phyloP scores from a whole-genome alignment of 2,113 vertebrate genomes.

The Dunckerocampus dactyliophorus region DNA sequence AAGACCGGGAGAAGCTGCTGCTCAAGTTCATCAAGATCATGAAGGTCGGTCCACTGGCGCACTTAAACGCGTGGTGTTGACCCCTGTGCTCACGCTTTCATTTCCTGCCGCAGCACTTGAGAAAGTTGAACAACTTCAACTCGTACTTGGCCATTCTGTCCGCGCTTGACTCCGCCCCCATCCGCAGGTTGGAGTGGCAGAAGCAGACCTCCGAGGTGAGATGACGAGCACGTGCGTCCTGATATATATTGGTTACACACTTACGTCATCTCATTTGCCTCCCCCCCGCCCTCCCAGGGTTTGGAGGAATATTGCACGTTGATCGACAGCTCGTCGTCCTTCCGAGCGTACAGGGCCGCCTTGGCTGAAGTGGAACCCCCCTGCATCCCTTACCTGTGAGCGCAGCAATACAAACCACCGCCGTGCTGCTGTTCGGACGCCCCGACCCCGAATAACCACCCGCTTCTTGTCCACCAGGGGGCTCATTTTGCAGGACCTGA shows the following conservation, averaged over 20 bases:
- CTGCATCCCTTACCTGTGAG: constrained; percentile 97
- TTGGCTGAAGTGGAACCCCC: constrained; percentile 94
- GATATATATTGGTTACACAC: too few relatives aligned
- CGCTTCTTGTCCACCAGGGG: constrained; percentile 73
- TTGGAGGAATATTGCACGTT: constrained; percentile 96
- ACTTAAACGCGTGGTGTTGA: not conserved
- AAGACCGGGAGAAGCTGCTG: constrained; percentile 93
- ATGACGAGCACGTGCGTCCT: not conserved
- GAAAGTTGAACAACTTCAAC: constrained; percentile 99
- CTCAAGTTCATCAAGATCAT: constrained; percentile 99
- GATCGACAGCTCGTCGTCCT: constrained; percentile 98
- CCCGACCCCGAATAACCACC: not conserved
- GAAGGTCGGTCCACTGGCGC: constrained; percentile 77
- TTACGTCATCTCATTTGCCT: not conserved
- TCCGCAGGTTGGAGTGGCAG: constrained; percentile 96
- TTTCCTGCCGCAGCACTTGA: constrained; percentile 79
- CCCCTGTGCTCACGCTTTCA: not conserved
- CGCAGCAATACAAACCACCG: not conserved
- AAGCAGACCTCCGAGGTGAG: constrained; percentile 98
- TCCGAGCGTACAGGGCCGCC: constrained; percentile 94
- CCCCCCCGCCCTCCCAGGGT: constrained; percentile 70
- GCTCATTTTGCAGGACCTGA: constrained; percentile 95
- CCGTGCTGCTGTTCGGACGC: not conserved
- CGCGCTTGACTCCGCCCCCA: constrained; percentile 94
- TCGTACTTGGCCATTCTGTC: constrained; percentile 98